Evolutionary conservation across 2,113 vertebrate genomes (phyloP).

Genomic region (Ceyx cyanopectus): DNA sequence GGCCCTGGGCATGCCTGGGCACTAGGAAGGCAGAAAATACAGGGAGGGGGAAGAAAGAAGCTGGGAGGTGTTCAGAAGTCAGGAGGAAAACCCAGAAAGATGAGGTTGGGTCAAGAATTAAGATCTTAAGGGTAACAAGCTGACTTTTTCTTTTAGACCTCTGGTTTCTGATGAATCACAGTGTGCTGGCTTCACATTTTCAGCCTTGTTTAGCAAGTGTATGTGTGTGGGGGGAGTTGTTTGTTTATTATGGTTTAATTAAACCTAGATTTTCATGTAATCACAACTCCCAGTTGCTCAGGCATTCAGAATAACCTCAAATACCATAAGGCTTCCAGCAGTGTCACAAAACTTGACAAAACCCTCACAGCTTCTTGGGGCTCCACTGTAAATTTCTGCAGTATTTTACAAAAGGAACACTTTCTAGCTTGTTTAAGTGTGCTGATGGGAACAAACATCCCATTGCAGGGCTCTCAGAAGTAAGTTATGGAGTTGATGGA

Average conservation of each 20-base stretch:
- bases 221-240: fast-evolving
- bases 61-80: background rate
- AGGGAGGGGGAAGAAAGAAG: background rate
- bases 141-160: background rate
- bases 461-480: background rate
- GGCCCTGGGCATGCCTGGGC: background rate
- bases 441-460: background rate
- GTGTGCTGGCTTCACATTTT: background rate
- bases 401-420: background rate
- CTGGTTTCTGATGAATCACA: background rate
- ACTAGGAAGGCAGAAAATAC: background rate
- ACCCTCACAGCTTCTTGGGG: background rate
- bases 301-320: background rate
- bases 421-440: background rate
- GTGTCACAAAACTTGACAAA: background rate
- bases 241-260: background rate
- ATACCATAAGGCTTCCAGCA: background rate
- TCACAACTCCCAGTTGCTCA: background rate
- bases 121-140: background rate
- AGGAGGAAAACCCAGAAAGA: background rate
- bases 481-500: background rate
- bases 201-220: background rate
- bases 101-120: background rate
- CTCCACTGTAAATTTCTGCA: background rate
- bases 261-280: background rate